Conservation (phyloP, 2,797 vertebrate genomes). For the Setipinna tenuifilis region DNA sequence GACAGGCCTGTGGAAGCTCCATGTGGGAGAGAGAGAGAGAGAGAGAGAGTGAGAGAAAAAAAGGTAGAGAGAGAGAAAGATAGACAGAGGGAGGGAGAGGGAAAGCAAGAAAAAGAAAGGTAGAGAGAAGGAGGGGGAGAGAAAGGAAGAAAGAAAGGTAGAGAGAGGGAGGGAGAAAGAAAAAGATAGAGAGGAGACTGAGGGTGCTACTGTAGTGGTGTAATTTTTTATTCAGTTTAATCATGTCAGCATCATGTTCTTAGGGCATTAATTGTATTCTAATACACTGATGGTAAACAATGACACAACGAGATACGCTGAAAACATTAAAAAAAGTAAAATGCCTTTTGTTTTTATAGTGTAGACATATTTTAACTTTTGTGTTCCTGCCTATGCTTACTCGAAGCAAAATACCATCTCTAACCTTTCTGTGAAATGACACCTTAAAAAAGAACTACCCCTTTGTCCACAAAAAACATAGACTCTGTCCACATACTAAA, state of each 20-base stretch:
- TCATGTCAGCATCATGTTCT: no score
- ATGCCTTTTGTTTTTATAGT: not conserved
- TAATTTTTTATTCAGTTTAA: no score
- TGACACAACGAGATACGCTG: not conserved
- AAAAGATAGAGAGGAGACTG: not conserved
- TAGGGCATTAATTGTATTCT: no score
- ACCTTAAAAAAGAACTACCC: not conserved
- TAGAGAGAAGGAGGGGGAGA: conserved; percentile 39
- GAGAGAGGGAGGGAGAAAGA: not conserved
- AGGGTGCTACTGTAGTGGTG: not conserved
- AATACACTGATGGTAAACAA: no score
- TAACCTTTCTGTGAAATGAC: not conserved
- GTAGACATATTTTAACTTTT: not conserved
- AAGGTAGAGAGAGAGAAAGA: conserved; percentile 21
- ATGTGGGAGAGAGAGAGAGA: conserved; percentile 56
- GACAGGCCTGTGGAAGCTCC: conserved; percentile 61
- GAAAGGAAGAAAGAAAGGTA: conserved; percentile 30
- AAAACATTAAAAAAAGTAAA: not conserved
- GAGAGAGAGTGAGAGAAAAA: conserved; percentile 23
- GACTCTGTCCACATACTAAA: not conserved
- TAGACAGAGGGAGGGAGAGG: not conserved
- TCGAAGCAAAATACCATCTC: not conserved
- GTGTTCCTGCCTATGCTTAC: not conserved
- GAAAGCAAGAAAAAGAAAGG: not conserved
- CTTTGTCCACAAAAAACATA: no score